A percentile compares a stretch with the other conserved stretches of the same genome.
phyloP scores from a whole-genome alignment of 2,888 invertebrate species.

The Onchidella celtica region DNA sequence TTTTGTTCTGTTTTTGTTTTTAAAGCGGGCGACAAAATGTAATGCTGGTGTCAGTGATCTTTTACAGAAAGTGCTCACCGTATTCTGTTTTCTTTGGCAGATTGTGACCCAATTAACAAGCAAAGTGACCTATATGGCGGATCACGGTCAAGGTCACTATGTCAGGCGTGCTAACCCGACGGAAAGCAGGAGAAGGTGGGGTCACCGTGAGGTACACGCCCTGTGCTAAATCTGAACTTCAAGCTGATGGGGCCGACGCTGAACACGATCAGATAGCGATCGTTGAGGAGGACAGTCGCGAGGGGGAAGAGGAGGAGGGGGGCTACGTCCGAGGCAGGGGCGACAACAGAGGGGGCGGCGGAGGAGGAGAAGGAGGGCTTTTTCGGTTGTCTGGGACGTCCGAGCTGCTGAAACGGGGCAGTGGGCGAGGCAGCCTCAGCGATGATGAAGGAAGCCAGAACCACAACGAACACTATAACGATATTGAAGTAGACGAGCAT shows the following conservation, averaged over 20 bases:
- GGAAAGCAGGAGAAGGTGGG: slow-evolving; percentile 62
- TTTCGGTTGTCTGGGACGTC: slow-evolving; percentile 8
- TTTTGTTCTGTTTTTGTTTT: too few species aligned
- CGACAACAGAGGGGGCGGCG: neutral
- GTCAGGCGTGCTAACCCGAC: slow-evolving; percentile 64
- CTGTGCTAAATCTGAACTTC: slow-evolving; percentile 75
- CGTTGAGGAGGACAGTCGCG: slow-evolving; percentile 79
- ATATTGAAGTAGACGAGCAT: slow-evolving; percentile 78
- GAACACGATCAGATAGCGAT: slow-evolving; percentile 87
- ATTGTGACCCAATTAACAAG: too few species aligned
- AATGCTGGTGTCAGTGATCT: too few species aligned
- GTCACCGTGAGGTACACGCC: slow-evolving; percentile 75
- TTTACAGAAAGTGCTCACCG: too few species aligned
- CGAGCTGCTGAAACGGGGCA: neutral
- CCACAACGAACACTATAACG: slow-evolving; percentile 28
- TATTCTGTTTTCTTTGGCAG: too few species aligned
- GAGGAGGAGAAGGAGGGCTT: neutral
- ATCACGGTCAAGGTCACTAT: slow-evolving; percentile 52
- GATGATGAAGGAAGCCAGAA: neutral
- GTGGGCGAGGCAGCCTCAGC: neutral
- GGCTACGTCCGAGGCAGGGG: neutral
- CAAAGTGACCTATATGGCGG: slow-evolving; percentile 43
- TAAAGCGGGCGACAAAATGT: too few species aligned
- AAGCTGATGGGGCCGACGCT: slow-evolving; percentile 77
- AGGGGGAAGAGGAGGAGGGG: slow-evolving; percentile 67